Base-by-base conservation (phyloP, 2,797 vertebrate species). In the Euthynnus affinis region DNA sequence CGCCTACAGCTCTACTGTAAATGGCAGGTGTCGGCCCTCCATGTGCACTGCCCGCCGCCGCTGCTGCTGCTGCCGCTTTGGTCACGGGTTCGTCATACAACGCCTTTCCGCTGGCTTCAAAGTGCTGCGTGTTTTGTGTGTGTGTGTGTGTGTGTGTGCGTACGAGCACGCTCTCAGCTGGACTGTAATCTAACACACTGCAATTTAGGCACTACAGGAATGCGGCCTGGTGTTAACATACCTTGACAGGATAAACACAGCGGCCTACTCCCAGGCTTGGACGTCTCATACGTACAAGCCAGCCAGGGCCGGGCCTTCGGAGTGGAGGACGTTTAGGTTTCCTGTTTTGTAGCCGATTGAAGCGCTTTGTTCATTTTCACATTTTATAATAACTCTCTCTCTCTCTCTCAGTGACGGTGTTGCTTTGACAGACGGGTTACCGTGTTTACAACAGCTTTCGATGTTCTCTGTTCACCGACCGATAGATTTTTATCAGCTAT, bases 131-230 rank as follows among this genome's bases (percentile, higher is more conserved):
- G 79, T 82, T 85, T 37, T 2, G n/a, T 37, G 6, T 37, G 34
- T 85, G 72, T 83, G 53, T 85, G 83, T n/a, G n/a, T 37, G 6
- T 37, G 34, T 85, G 72, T 83, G 53, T 85, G 83, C 82, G 68
- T 72, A 80, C 23, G 44, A 77, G 60, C 42, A 71, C 44, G 52
- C 88, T 90, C 91, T 92, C 82, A 81, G 80, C 91, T 70, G 73
- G 81, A 51, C 81, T 86, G 93, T 92, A 93, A 92, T 94, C 93
- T 93, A 94, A 96, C 90, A 93, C 94, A 48, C 14, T 90, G 79
- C 85, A 90, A 14, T 94, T 93, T 94, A 87, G 93, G 88, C 93
- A 93, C 86, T 94, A 93, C 71, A 91, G 83, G 93, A 95, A 95
- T 94, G 94, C 75, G 78, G 90, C 68, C 83, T 91, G 0, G 29